Evolutionary conservation across 2,113 vertebrate genomes (phyloP).

Genomic region (Platycercus adscitus): DNA sequence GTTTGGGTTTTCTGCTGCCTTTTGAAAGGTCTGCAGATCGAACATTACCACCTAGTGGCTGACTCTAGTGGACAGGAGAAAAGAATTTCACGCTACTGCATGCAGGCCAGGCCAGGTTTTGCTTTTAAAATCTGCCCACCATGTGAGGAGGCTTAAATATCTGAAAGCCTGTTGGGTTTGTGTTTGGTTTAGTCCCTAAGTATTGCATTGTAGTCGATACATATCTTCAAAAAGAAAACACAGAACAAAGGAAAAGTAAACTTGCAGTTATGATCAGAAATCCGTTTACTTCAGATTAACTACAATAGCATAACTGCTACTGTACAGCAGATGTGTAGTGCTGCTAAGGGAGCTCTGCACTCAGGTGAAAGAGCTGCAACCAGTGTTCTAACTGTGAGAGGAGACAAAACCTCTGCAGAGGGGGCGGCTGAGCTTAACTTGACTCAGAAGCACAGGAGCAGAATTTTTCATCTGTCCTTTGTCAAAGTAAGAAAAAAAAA

Average conservation of each 20-base stretch:
- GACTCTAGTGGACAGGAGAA: neutral
- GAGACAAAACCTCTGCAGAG: neutral
- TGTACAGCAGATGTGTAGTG: neutral
- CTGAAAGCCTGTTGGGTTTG: neutral
- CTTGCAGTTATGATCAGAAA: neutral
- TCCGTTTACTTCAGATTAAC: neutral
- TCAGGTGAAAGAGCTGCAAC: neutral
- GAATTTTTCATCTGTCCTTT: neutral
- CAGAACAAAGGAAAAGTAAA: neutral
- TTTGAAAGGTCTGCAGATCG: neutral
- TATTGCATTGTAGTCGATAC: rapidly evolving
- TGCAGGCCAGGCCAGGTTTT: neutral
- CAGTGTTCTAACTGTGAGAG: neutral
- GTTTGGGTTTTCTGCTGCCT: neutral
- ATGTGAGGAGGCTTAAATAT: neutral
- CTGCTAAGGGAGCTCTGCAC: neutral
- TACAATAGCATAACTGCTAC: neutral
- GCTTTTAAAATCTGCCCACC: neutral
- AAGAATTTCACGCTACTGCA: rapidly evolving
- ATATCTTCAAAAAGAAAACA: neutral
- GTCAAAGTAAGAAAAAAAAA: neutral
- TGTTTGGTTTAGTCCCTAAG: neutral
- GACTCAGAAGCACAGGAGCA: rapidly evolving
- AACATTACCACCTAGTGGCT: constrained; percentile 62
- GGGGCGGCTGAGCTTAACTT: neutral